Evolutionary conservation across 2,888 invertebrate species (phyloP), one percentile per base, ranked within the genome.

Genomic region (Dicycla oo): DNA sequence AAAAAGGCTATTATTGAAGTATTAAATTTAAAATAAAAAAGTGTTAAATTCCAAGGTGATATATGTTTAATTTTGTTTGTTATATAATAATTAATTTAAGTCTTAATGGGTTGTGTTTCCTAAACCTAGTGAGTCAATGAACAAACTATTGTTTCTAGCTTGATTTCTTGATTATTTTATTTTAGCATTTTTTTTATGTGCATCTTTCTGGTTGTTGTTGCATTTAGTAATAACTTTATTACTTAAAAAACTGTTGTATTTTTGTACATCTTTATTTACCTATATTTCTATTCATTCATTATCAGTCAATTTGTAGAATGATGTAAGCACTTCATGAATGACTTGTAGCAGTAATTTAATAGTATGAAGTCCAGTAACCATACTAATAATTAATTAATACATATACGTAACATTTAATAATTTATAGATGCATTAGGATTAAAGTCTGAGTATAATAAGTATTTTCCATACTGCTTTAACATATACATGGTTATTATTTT

Each of bases 61-160:
- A 69, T 78, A 38, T 49, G 47, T 68, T 75, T 53, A 58, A 61
- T 70, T 77, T 80, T 53, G 20, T 56, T 78, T 54, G 53, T 73
- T 72, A 61, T 23, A 43, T 54, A 38, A 62, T 71, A 30, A 57
- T 70, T 60, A 63, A 7, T 63, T 26, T 69, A 75, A 20, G 58
- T 84, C 74, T 68, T 54, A 65, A 73, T 81, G 70, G 84, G 81
- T 83, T 85, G 84, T 83, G 81, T 83, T 83, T 85, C 77, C 79
- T 85, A 79, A 63, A 69, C 56, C 43, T 78, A 69, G 66, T 71
- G 68, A 81, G 64, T 62, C 51, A 51, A 58, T 40, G 81, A 85
- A 85, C 81, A 85, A 85, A 71, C 30, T 13, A 47, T 47, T 76
- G 26, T 73, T 49, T 69, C 58, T 67, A 64, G n/a, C n/a, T n/a